Conservation (phyloP, 2,888 invertebrate species). For the Onthophagus sagittarius region DNA sequence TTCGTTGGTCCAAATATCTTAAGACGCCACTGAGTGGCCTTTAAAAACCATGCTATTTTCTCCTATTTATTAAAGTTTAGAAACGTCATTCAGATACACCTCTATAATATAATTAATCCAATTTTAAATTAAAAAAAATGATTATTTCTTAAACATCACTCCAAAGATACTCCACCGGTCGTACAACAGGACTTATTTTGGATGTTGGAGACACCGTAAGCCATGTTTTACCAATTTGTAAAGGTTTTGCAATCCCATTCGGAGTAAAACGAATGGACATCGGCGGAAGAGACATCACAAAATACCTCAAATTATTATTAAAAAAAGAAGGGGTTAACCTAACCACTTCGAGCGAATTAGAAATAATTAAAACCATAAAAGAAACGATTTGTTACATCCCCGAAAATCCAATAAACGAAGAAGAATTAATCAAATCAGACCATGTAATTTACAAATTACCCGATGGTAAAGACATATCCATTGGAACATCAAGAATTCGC, state of each 20-base stretch:
- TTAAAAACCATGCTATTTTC: no score
- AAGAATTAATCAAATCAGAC: constrained; percentile 2
- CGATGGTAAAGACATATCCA: constrained; percentile 17
- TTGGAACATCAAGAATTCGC: constrained; percentile 17
- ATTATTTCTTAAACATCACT: not conserved
- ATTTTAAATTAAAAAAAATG: not conserved
- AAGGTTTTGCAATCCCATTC: constrained; percentile 21
- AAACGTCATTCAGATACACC: no score
- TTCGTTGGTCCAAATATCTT: no score
- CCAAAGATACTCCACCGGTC: constrained; percentile 22
- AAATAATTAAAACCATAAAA: constrained; percentile 18
- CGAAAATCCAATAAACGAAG: constrained; percentile 14
- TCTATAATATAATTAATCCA: not conserved
- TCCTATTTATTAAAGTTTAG: no score
- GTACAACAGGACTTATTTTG: constrained; percentile 20
- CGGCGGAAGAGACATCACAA: constrained; percentile 20
- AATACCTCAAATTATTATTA: constrained; percentile 20
- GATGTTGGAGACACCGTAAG: constrained; percentile 21
- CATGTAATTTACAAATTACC: constrained; percentile 17
- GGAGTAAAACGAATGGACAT: constrained; percentile 17
- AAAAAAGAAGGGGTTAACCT: constrained; percentile 20
- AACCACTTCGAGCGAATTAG: constrained; percentile 15
- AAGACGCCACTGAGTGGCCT: no score
- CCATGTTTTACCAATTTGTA: constrained; percentile 20
- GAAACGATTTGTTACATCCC: constrained; percentile 20